phyloP scores from a whole-genome alignment of 2,888 invertebrate species.

The Meloe dianella region DNA sequence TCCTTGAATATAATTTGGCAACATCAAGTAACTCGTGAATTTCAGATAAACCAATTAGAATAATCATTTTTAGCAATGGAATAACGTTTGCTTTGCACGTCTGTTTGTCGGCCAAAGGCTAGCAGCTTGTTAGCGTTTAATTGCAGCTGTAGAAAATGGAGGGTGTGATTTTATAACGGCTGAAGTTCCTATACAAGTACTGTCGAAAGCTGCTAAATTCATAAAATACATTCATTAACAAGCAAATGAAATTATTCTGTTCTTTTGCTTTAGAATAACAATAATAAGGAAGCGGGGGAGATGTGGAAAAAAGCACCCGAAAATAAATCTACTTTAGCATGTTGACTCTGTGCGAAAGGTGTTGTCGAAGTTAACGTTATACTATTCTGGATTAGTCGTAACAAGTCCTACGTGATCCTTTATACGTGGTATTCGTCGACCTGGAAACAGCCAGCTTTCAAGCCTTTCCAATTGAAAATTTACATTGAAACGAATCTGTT shows the following conservation, averaged over 20 bases:
- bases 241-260: not conserved
- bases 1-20: not conserved
- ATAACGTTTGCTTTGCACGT: no score
- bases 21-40: not conserved
- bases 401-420: conserved; percentile 7
- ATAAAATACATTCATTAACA: not conserved
- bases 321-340: not conserved
- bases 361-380: conserved; percentile 4
- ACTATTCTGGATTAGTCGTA: conserved; percentile 4
- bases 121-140: not conserved
- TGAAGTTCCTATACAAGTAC: not conserved
- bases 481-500: conserved; percentile 9
- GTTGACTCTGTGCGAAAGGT: not conserved
- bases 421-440: not conserved
- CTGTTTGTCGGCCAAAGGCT: not conserved
- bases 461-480: not conserved
- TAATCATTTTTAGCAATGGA: no score
- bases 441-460: conserved; percentile 6
- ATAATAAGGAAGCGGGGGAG: not conserved
- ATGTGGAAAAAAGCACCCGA: not conserved
- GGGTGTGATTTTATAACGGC: not conserved
- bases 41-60: not conserved
- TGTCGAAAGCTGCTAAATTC: not conserved
- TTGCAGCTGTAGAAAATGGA: not conserved
- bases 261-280: not conserved